phyloP scores from a whole-genome alignment of 1,140 invertebrate species.

The Scaptomyza pallida region DNA sequence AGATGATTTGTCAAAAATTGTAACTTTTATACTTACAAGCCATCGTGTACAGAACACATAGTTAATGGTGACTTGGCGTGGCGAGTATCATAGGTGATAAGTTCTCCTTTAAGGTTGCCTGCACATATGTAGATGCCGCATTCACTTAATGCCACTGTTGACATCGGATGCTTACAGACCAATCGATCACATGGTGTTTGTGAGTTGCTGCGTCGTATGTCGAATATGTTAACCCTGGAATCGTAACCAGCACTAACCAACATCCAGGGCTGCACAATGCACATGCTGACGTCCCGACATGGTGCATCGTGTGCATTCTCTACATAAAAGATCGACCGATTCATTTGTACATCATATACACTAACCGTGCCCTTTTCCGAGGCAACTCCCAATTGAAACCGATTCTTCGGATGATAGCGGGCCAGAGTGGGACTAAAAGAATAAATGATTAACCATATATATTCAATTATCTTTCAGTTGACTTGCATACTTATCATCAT shows the following conservation, averaged over 20 bases:
- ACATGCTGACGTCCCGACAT: conserved; percentile 77
- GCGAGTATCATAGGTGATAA: conserved; percentile 78
- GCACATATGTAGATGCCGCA: conserved; percentile 79
- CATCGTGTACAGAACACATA: conserved; percentile 60
- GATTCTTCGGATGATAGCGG: conserved; percentile 77
- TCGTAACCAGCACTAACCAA: conserved; percentile 81
- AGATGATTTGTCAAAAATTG: too few relatives aligned
- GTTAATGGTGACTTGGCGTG: conserved; percentile 61
- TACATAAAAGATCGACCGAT: conserved; percentile 65
- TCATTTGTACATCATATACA: conserved; percentile 73
- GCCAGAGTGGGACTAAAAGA: conserved; percentile 67
- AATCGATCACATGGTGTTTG: conserved; percentile 51
- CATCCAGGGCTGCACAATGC: conserved; percentile 53
- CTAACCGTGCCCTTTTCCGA: conserved; percentile 72
- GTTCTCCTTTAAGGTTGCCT: conserved; percentile 80
- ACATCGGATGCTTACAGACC: conserved; percentile 63
- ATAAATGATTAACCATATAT: neutral
- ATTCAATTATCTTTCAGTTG: neutral
- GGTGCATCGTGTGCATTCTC: conserved; percentile 73
- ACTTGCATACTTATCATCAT: conserved; percentile 69
- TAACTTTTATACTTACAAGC: conserved; percentile 13
- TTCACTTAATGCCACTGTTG: conserved; percentile 69
- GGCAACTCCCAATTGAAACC: conserved; percentile 69
- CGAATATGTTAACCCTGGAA: conserved; percentile 80
- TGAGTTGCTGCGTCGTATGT: conserved; percentile 64